Percentiles rank a stretch among this genome's conserved stretches.
Conservation (phyloP, 2,113 vertebrate genomes). For the Argyrosomus japonicus region DNA sequence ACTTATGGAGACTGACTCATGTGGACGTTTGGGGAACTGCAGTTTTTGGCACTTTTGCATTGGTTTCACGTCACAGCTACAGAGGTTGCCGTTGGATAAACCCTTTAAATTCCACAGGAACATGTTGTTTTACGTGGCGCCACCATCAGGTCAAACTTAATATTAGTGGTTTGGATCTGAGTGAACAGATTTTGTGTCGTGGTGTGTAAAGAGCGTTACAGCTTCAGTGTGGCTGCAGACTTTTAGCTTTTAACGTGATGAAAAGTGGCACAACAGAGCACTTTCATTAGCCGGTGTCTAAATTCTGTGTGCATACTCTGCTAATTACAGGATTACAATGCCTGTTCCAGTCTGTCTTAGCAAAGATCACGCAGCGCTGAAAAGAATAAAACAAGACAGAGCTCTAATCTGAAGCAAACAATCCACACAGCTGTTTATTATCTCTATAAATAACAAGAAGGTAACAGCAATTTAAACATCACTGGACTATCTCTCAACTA, state of each 20-base stretch:
- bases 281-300: constrained; percentile 56
- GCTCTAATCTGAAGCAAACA: constrained; percentile 30
- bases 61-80: too few relatives aligned
- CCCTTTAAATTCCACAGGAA: neutral
- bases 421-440: constrained; percentile 35
- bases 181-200: neutral
- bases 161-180: neutral
- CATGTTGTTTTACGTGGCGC: neutral
- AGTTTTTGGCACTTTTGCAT: too few relatives aligned
- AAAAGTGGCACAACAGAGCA: constrained; percentile 57
- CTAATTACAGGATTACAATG: constrained; percentile 61
- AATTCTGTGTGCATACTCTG: constrained; percentile 49
- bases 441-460: constrained; percentile 38
- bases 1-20: too few relatives aligned
- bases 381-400: constrained; percentile 37
- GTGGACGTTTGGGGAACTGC: too few relatives aligned
- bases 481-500: neutral
- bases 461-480: constrained; percentile 43
- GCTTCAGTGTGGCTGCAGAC: constrained; percentile 12
- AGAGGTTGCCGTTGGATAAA: neutral
- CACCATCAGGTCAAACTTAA: neutral
- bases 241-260: constrained; percentile 49
- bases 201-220: constrained; percentile 32
- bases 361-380: constrained; percentile 41
- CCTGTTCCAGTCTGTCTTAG: constrained; percentile 42